Conservation (phyloP, 2,888 invertebrate species). For the Drosophila silvestris region DNA sequence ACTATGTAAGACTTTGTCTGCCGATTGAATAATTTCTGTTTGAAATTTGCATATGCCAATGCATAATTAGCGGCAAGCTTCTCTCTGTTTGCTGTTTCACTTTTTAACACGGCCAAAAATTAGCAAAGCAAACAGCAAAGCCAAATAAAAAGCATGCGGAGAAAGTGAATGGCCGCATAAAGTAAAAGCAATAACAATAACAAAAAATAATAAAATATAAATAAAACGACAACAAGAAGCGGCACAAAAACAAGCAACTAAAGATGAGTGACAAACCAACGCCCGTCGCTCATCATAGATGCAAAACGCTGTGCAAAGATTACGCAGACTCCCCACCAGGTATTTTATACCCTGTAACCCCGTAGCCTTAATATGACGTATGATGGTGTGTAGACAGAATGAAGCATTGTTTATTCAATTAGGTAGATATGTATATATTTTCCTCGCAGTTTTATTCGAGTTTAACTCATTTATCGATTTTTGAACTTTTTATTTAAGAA, state of each 20-base stretch:
- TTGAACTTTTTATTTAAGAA: neutral
- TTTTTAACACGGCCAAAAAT: conserved; percentile 55
- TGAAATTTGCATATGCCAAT: conserved; percentile 58
- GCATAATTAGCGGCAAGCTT: conserved; percentile 28
- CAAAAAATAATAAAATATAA: conserved; percentile 6
- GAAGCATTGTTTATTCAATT: neutral
- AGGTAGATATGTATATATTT: neutral
- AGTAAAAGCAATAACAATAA: conserved; percentile 66
- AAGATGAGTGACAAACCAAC: conserved; percentile 66
- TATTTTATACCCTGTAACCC: neutral
- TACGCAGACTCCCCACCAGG: conserved; percentile 21
- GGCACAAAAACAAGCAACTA: conserved; percentile 16
- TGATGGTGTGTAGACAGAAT: neutral
- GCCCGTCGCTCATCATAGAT: conserved; percentile 57
- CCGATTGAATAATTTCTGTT: conserved; percentile 62
- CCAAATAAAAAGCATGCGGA: conserved; percentile 59
- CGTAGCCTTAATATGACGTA: neutral
- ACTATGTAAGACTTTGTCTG: neutral
- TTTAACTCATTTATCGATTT: neutral
- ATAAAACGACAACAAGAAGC: conserved; percentile 17
- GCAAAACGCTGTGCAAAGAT: conserved; percentile 31
- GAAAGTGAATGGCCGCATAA: conserved; percentile 75
- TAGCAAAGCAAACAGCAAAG: conserved; percentile 72
- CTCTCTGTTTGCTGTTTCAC: conserved; percentile 39
- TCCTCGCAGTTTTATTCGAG: neutral